Evolutionary conservation across 2,888 invertebrate species (phyloP), one percentile per base, ranked within the genome.

Genomic region (Eupelmus urozonus): DNA sequence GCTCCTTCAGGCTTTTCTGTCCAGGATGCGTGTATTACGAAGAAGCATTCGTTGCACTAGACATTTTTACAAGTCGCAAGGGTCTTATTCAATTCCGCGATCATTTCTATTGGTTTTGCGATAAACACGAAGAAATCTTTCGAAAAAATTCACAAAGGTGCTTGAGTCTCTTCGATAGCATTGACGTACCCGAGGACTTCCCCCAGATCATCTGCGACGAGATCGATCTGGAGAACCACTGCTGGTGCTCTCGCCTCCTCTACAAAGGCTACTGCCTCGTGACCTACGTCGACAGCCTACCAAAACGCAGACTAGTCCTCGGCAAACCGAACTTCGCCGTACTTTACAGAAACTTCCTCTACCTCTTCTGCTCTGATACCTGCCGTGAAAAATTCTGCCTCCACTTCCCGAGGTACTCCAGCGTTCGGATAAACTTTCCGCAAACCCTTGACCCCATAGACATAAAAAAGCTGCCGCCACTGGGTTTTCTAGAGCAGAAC

Each of bases 401-500:
- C 0, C 90, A 89, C 80, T 93, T 93, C 0, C 86, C 90, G 49
- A 84, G 90, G 45, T 94, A 92, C 85, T 90, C 88, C 69, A 88
- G 90, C 79, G 88, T 91, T n/a, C 84, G 85, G 1, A 90, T 93
- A 0, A 82, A 87, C 63, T 88, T 88, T 65, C 84, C 82, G 42
- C 55, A 18, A 2, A 76, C 89, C 57, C 85, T 84, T 0, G 91
- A 92, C 76, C 90, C 92, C 0, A 78, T 93, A 18, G 86, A 89
- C 25, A 85, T 93, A 59, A 89, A 90, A 13, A 89, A 88, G 53
- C 86, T 94, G 34, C 93, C 94, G 0, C 86, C 91, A 73, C 83
- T 93, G 18, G 93, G 93, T 1, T 93, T 92, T 85, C 87, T 94
- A 23, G 93, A 94, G 82, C 93, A 93, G 85, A 92, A 91, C 18